Evolutionary conservation across 53 echinoderm and acorn worm species (phyloP), one percentile per base, ranked within the genome.

Genomic region (Echinarachnius parma): DNA sequence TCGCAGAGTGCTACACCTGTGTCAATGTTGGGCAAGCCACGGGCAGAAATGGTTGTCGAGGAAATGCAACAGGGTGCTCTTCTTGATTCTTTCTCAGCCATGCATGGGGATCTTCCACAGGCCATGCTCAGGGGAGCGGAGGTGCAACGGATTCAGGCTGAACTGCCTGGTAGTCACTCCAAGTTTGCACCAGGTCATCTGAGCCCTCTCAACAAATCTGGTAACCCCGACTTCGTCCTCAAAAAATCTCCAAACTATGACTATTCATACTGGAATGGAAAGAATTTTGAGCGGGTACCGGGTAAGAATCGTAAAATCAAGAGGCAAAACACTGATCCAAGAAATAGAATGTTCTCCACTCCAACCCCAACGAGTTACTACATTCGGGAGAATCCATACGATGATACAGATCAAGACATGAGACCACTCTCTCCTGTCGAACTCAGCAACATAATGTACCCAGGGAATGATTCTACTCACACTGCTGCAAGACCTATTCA

Each of bases 171-270:
- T 2, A 68, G 44, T 29, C 29, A 66, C 45, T 71, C 70, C 47
- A 94, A 90, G 42, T 92, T 98, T 85, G 88, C 98, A 19, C 98
- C 98, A 31, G 98, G 98, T 53, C 98, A 98, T 54, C 64, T 98
- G 18, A 98, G 98, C 53, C 92, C 98, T 0, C 84, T 80, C 27
- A 98, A 98, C 29, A 77, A 65, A n/a, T 58, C 88, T 15, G 88
- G 88, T 31, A 84, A 74, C 47, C 64, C 69, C 21, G 78, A 80
- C 16, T 42, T 86, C 14, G 31, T 82, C 24, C 48, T 86, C 27
- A 65, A 69, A 49, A 88, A 83, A 21, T 54, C 75, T 19, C 23
- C 78, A 3, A 62, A 60, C 39, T 80, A 86, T 61, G 86, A 89
- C 34, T 65, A 79, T 52, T 69, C 63, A 7, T 82, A 75, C 53